Evolutionary conservation across 1,140 invertebrate species (phyloP).

Genomic region (Hydropsyche tenuis): DNA sequence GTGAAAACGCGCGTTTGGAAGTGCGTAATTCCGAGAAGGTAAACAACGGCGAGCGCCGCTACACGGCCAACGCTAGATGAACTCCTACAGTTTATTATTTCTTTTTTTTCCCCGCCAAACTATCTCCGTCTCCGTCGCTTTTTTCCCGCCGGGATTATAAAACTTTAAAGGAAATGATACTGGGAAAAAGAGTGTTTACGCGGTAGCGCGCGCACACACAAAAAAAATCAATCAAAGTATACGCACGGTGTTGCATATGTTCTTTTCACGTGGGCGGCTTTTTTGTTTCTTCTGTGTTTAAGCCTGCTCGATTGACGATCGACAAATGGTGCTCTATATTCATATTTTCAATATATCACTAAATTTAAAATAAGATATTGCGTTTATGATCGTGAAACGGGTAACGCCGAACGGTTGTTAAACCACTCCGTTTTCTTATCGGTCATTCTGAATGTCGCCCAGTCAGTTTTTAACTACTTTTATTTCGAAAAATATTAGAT

Average conservation of each 20-base stretch:
- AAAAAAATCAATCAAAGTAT: slow-evolving; percentile 30
- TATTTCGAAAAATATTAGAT: no score
- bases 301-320: no score
- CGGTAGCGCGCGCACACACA: slow-evolving; percentile 19
- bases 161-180: slow-evolving; percentile 51
- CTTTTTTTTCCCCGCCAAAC: slow-evolving; percentile 29
- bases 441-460: no score
- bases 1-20: slow-evolving; percentile 32
- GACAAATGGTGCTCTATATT: no score
- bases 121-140: slow-evolving; percentile 39
- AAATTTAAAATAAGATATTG: no score
- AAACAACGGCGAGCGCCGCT: slow-evolving; percentile 33
- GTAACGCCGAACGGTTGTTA: no score
- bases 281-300: slow-evolving; percentile 35
- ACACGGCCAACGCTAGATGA: slow-evolving; percentile 37
- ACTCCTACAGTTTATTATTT: slow-evolving; percentile 48
- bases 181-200: slow-evolving; percentile 49
- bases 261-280: slow-evolving; percentile 42
- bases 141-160: slow-evolving; percentile 43
- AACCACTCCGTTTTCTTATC: no score
- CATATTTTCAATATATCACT: no score
- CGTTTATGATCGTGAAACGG: no score
- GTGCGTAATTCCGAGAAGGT: slow-evolving; percentile 41
- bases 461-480: no score
- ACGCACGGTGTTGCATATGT: not conserved